These are phyloP conservation scores for Aphidius colemani DNA, from an alignment of 2,888 invertebrate genomes.

Conservation along the genomic window DNA sequence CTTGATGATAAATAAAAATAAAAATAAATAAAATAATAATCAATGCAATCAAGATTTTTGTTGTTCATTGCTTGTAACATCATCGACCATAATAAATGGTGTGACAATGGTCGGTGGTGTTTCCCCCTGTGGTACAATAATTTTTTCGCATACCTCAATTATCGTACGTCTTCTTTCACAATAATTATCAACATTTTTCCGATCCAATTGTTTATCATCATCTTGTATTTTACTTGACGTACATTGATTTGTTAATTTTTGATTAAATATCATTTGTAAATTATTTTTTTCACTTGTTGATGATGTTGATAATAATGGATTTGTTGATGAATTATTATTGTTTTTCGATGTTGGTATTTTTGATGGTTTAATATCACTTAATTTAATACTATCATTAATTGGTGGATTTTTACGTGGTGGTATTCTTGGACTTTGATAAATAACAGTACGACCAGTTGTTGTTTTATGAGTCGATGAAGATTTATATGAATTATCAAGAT, in stretches of 20 bases:
- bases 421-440: constrained; percentile 53
- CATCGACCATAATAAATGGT: constrained; percentile 51
- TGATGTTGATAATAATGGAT: neutral
- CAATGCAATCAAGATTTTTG: neutral
- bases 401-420: constrained; percentile 50
- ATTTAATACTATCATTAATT: constrained; percentile 29
- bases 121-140: constrained; percentile 48
- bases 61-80: constrained; percentile 46
- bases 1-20: too few relatives aligned
- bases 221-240: constrained; percentile 31
- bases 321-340: constrained; percentile 16
- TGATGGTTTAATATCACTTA: constrained; percentile 34
- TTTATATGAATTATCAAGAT: constrained; percentile 42
- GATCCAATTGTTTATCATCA: neutral
- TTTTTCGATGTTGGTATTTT: constrained; percentile 52
- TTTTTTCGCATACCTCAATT: constrained; percentile 55
- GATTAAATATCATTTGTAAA: constrained; percentile 35
- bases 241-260: constrained; percentile 34
- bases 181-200: neutral
- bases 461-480: constrained; percentile 27
- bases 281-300: constrained; percentile 20
- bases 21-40: too few relatives aligned
- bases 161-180: constrained; percentile 48
- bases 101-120: constrained; percentile 41
- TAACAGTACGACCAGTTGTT: constrained; percentile 40